Percentiles rank a stretch among this genome's conserved stretches.
phyloP scores from a whole-genome alignment of 2,113 vertebrate genomes.

The Bostrychus sinensis region DNA sequence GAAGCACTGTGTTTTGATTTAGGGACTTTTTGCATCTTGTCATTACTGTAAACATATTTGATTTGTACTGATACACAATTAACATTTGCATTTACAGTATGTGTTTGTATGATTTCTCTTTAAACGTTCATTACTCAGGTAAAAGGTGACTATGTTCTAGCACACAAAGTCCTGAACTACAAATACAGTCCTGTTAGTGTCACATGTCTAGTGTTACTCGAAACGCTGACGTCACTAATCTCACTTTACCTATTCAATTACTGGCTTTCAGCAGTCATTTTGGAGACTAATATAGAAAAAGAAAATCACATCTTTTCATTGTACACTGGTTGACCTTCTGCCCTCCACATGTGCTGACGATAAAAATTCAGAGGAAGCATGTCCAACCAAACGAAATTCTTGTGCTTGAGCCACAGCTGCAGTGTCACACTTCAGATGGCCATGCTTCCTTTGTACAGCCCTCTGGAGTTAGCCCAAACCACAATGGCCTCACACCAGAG shows the following conservation, averaged over 20 bases:
- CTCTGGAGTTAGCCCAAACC: slow-evolving; percentile 91
- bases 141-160: not conserved
- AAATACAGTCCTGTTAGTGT: slow-evolving; percentile 8
- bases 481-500: slow-evolving; percentile 91
- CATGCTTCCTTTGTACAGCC: slow-evolving; percentile 86
- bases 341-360: slow-evolving; percentile 84
- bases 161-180: slow-evolving; percentile 8
- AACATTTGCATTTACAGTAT: not conserved
- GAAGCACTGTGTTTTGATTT: too few relatives aligned
- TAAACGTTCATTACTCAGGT: not conserved
- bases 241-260: slow-evolving; percentile 13
- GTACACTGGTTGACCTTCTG: slow-evolving; percentile 80
- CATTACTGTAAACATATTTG: too few relatives aligned
- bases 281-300: not conserved
- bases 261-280: not conserved
- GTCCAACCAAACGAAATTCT: slow-evolving; percentile 84
- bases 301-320: slow-evolving; percentile 14
- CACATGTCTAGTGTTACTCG: slow-evolving; percentile 10
- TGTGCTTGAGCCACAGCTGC: slow-evolving; percentile 85
- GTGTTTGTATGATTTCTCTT: not conserved
- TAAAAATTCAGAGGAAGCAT: slow-evolving; percentile 58
- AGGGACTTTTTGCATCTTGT: too few relatives aligned
- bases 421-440: slow-evolving; percentile 90
- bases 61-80: not conserved
- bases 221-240: slow-evolving; percentile 7